These are phyloP conservation scores for Hemistola chrysoprasaria DNA, from an alignment of 2,888 invertebrate genomes.

Conservation along the genomic window DNA sequence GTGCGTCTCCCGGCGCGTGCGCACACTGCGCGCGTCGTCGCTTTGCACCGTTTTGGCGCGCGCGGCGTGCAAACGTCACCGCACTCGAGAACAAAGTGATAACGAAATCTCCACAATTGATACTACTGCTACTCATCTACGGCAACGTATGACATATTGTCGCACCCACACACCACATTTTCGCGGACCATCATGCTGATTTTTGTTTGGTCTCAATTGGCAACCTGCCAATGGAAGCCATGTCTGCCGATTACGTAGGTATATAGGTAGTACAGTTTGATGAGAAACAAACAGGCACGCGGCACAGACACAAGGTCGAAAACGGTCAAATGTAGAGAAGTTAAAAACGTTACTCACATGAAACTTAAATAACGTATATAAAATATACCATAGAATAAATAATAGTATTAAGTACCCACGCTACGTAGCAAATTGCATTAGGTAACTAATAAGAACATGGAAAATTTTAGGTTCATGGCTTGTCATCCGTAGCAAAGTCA, in stretches of 20 bases:
- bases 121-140: slow-evolving; percentile 55
- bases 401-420: too few species aligned
- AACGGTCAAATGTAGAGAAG: slow-evolving; percentile 32
- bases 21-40: slow-evolving; percentile 44
- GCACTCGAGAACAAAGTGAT: slow-evolving; percentile 66
- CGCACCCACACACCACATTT: slow-evolving; percentile 46
- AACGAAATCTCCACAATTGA: slow-evolving; percentile 68
- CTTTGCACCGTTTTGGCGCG: slow-evolving; percentile 53
- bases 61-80: slow-evolving; percentile 61
- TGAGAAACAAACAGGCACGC: slow-evolving; percentile 48
- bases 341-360: not conserved
- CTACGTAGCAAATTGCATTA: too few species aligned
- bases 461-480: slow-evolving; percentile 23
- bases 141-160: too few species aligned
- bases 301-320: slow-evolving; percentile 50
- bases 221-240: slow-evolving; percentile 48
- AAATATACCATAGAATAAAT: too few species aligned
- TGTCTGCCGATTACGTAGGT: slow-evolving; percentile 46
- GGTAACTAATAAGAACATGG: slow-evolving; percentile 4
- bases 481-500: slow-evolving; percentile 33
- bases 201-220: slow-evolving; percentile 60
- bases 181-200: slow-evolving; percentile 48
- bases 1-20: slow-evolving; percentile 60
- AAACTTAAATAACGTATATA: not conserved
- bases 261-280: slow-evolving; percentile 46